A percentile compares a stretch with the other conserved stretches of the same genome.
These are phyloP conservation scores for Copidosoma aretas DNA, from an alignment of 2,888 invertebrate genomes.

Conservation along the genomic window DNA sequence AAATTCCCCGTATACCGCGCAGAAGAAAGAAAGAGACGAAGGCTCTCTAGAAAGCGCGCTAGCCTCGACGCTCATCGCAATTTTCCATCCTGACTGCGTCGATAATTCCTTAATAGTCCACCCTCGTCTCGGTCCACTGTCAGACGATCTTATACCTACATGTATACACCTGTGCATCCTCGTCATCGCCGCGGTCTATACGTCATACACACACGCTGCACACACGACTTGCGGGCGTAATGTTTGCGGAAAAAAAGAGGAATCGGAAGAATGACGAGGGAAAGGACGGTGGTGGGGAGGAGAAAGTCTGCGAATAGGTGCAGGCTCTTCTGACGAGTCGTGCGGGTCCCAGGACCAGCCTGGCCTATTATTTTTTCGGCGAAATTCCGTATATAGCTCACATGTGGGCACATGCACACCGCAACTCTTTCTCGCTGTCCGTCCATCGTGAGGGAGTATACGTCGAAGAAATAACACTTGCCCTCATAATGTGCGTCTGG, in stretches of 20 bases:
- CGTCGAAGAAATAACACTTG: background rate
- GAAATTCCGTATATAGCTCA: conserved; percentile 5
- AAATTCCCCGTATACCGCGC: conserved; percentile 2
- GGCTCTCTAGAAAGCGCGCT: no score
- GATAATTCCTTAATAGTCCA: conserved; percentile 50
- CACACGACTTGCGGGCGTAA: background rate
- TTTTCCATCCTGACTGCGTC: conserved; percentile 51
- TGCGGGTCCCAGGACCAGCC: background rate
- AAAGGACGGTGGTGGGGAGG: background rate
- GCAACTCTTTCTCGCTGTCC: background rate
- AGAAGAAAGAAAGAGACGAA: no score
- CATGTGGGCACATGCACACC: background rate
- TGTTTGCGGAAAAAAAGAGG: conserved; percentile 5
- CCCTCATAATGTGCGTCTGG: conserved; percentile 1
- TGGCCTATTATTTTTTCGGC: conserved; percentile 34
- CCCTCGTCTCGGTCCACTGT: conserved; percentile 32
- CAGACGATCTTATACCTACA: conserved; percentile 4
- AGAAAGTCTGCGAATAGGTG: background rate
- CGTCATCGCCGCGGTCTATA: no score
- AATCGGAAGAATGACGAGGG: background rate
- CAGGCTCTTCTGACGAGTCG: conserved; percentile 3
- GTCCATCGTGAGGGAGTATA: background rate
- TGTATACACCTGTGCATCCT: no score
- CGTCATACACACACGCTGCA: background rate
- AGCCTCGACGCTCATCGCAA: conserved; percentile 44